phyloP scores from a whole-genome alignment of 2,888 invertebrate genomes.

The Dryadula phaetusa region DNA sequence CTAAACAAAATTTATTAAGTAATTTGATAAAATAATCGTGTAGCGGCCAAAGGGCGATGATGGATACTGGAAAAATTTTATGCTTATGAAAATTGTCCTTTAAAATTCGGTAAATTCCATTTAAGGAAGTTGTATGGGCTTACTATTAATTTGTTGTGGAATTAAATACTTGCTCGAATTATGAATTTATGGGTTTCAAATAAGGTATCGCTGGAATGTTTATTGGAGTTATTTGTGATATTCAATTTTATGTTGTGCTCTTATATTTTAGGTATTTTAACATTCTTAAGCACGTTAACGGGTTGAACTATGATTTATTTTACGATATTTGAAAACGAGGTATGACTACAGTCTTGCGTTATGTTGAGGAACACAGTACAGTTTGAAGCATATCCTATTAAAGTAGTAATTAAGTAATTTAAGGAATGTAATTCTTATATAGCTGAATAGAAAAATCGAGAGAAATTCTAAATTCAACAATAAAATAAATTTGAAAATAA shows the following conservation, averaged over 20 bases:
- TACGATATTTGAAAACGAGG: too few relatives aligned
- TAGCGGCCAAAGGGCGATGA: conserved; percentile 46
- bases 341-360: too few relatives aligned
- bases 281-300: too few relatives aligned
- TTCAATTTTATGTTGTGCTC: neutral
- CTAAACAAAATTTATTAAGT: conserved; percentile 67
- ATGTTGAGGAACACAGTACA: too few relatives aligned
- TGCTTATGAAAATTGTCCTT: conserved; percentile 42
- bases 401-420: too few relatives aligned
- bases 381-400: too few relatives aligned
- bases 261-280: neutral
- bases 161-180: conserved; percentile 29
- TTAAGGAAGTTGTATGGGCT: conserved; percentile 21
- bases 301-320: too few relatives aligned
- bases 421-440: too few relatives aligned
- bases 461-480: too few relatives aligned
- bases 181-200: conserved; percentile 5
- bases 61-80: conserved; percentile 46
- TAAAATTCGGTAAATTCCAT: conserved; percentile 35
- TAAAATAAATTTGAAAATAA: conserved; percentile 4
- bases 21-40: conserved; percentile 63
- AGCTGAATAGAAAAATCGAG: too few relatives aligned
- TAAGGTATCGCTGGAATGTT: neutral
- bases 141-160: conserved; percentile 16
- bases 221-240: neutral